These are phyloP conservation scores for Sminthurinus aureus DNA, from an alignment of 2,888 invertebrate species.

Conservation along the genomic window DNA sequence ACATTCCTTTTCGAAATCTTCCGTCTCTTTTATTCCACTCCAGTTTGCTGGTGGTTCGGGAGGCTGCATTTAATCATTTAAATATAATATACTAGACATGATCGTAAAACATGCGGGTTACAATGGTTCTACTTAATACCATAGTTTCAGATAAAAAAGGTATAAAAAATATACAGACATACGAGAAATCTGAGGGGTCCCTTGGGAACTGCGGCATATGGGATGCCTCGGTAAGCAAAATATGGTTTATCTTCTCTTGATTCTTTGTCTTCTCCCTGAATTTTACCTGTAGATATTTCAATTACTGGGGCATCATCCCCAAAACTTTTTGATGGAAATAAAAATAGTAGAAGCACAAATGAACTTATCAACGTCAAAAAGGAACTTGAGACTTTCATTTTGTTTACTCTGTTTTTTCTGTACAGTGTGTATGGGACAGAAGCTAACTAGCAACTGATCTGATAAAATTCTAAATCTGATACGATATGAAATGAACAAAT, in stretches of 20 bases:
- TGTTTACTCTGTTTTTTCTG: no score
- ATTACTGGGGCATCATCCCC: slow-evolving; percentile 7
- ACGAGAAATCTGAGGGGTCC: slow-evolving; percentile 21
- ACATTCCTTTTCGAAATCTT: slow-evolving; percentile 52
- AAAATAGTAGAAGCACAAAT: not conserved
- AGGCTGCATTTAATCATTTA: slow-evolving; percentile 31
- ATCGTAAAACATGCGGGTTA: not conserved
- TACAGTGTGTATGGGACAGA: no score
- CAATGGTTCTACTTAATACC: no score
- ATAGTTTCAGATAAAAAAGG: not conserved
- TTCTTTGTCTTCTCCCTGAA: slow-evolving; percentile 4
- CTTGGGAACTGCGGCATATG: not conserved
- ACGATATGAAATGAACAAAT: no score
- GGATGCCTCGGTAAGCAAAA: slow-evolving; percentile 23
- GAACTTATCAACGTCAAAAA: no score
- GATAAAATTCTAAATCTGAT: no score
- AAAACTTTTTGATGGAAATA: not conserved
- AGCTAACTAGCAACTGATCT: no score
- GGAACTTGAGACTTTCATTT: no score
- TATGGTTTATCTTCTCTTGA: slow-evolving; percentile 18
- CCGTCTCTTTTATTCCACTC: slow-evolving; percentile 48
- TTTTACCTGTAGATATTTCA: slow-evolving; percentile 1
- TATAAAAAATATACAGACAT: no score
- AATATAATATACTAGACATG: not conserved
- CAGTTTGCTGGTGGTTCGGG: slow-evolving; percentile 53